Base-by-base conservation (phyloP, 2,797 vertebrate genomes). In the Xenopus petersii region DNA sequence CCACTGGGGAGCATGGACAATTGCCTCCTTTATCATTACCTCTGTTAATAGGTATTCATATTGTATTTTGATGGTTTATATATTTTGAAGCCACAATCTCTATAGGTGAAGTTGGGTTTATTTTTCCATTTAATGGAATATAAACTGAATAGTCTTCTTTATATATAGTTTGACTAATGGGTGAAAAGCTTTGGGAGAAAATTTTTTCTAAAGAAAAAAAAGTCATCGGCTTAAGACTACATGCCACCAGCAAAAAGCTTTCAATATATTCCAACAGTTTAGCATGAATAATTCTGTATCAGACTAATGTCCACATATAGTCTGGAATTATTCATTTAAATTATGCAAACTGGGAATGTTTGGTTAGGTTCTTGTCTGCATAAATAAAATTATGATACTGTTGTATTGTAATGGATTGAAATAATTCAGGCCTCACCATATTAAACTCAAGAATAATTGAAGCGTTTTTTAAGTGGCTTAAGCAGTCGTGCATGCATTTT, bases 361-460 rank as follows among this genome's bases (percentile, higher is more conserved):
- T 79, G 76, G 60, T 74, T 70, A 74, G 71, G 70, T 74, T 74
- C 66, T 42, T 79, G 66, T 73, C 61, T 74, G 67, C 71, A 79
- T 79, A 79, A 74, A 79, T 74, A 74, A 74, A 70, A 79, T 79
- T 70, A 79, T 69, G 58, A 73, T 79, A 70, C 61, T 74, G 76
- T 79, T 70, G 71, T 61, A 74, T 79, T 79, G 67, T 79, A 79
- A 74, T 70, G 60, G 26, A 74, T 79, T 65, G 71, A 79, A 79
- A 79, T 79, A 70, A 79, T 73, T 79, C 71, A 79, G 55, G 49
- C 76, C 66, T 74, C 67, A 74, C 76, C 48, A 66, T 74, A 79
- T 79, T 79, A 79, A 79, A 70, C 71, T 79, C 67, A 74, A 69
- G 76, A 73, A 69, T 74, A 79, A 74, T 79, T 79, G 76, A 79